Base-by-base conservation (phyloP, 2,113 vertebrate species). In the Eubucco bourcierii region DNA sequence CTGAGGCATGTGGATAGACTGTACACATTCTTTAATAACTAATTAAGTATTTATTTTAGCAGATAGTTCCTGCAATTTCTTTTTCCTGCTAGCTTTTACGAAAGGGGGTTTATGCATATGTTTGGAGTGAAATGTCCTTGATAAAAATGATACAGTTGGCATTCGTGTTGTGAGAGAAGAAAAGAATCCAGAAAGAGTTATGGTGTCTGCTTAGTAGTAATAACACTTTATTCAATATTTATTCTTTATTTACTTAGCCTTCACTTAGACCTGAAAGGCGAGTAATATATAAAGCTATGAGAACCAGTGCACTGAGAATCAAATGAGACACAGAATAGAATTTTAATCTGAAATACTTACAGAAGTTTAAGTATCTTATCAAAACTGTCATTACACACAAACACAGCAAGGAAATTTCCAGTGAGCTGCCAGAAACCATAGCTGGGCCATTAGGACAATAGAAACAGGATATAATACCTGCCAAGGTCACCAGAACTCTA, bases 401-500 rank as follows among this genome's bases (percentile, higher is more conserved):
- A 85, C 5, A 27, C 12, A 56, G 44, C 15, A 52, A 67, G n/a
- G 21, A 93, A 89, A 93, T 93, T 61, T 95, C 34, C 55, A 84
- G 19, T 61, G 72, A 56, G 37, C 21, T 84, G 80, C 73, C 47
- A 74, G 39, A 80, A 53, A 66, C 14, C 5, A 29, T 88, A 78
- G 56, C 44, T 80, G 31, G 47, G n/a, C 18, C 71, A 85, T 76
- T 85, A 64, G 70, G 33, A 94, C 41, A 94, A 94, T 23, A 94
- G n/a, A 87, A 93, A 81, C 47, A 79, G 24, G 24, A 76, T 73
- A 87, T 81, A 90, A 93, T 78, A 72, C 44, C n/a, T 11, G 7
- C 64, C 80, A 89, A 95, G 94, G 88, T 34, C 27, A 55, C 76
- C 58, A 81, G 29, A 68, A 85, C 81, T 80, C 33, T 70, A 83